Base-by-base conservation (phyloP, 2,888 invertebrate genomes). In the Chaitophorus viminalis region DNA sequence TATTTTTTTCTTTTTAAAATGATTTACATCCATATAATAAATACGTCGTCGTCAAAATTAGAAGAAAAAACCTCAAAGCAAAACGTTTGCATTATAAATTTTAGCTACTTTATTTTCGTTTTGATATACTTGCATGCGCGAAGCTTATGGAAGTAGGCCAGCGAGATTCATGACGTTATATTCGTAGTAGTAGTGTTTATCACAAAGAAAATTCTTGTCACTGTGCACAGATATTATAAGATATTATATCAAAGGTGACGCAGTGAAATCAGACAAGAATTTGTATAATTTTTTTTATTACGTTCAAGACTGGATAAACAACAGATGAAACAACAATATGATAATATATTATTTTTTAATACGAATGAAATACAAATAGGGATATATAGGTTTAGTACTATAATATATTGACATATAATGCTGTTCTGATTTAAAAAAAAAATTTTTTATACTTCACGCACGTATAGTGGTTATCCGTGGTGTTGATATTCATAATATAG, bases 41-140 rank as follows among this genome's bases (percentile, higher is more conserved):
- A 85, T 85, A 78, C 52, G 85, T 85, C 85, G 46, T 77, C 85
- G 36, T 77, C 77, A 68, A 46, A n/a, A 70, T 29, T 52, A 52
- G 36, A 65, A 85, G 68, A 76, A 77, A 70, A 17, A 72, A 18
- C 72, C n/a, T 54, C 72, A 52, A 72, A 72, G 72, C 18, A 33
- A 74, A 82, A 74, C 33, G 54, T 17, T n/a, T 33, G 54, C 54
- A 82, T 60, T 31, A 21, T 14, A 70, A 29, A 54, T 54, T 36
- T 72, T 33, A 54, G 60, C 17, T 25, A 21, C 3, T 18, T 74
- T 54, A 33, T 74, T 82, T 74, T 82, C 54, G 18, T 82, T 82
- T 78, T 78, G 33, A 78, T 78, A 31, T 54, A 25, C 60, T 33
- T 78, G 25, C 25, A 54, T 78, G 25, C 25, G 54, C 21, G 52